Base-by-base conservation (phyloP, 2,797 vertebrate species). In the Monodelphis domestica region DNA sequence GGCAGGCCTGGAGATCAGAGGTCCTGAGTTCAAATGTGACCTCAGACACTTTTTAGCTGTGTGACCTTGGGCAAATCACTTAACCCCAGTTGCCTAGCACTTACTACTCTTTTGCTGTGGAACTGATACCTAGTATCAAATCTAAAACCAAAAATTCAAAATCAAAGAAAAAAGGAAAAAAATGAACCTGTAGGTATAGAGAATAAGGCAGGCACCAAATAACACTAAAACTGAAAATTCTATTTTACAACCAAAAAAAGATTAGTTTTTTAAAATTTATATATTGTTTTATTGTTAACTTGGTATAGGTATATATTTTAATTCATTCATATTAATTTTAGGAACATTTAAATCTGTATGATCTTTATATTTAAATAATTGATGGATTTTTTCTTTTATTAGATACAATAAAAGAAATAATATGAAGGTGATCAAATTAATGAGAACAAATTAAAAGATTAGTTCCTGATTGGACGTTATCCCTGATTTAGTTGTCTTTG, bases 401-500 rank as follows among this genome's bases (percentile, higher is more conserved):
- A 17, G 28, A 53, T 17, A 14, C 10, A 92, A 50, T 0, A 3
- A n/a, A 89, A 94, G 53, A 54, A 91, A 90, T 63, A 38, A 89
- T 87, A 87, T 38, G 88, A 94, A 70, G 78, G 3, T 6, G 45
- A 91, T 4, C 53, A 6, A 54, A 38, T 26, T 89, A 33, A 90
- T 92, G 38, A 91, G 54, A 91, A 57, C 21, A 78, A 33, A 91
- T 57, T 26, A 26, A n/a, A n/a, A n/a, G n/a, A n/a, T n/a, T n/a
- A n/a, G n/a, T n/a, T n/a, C n/a, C 33, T 70, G 33, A 38, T 70
- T 70, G 15, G 33, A n/a, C 70, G 33, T 70, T 70, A 70, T 70
- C 38, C 59, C 59, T 70, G 59, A 38, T 63, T 63, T 30, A 33
- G 12, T 63, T 63, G 57, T 63, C 14, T 63, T 63, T 63, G 30